phyloP scores from a whole-genome alignment of 1,140 invertebrate genomes.

The Atopsyche davidsoni region DNA sequence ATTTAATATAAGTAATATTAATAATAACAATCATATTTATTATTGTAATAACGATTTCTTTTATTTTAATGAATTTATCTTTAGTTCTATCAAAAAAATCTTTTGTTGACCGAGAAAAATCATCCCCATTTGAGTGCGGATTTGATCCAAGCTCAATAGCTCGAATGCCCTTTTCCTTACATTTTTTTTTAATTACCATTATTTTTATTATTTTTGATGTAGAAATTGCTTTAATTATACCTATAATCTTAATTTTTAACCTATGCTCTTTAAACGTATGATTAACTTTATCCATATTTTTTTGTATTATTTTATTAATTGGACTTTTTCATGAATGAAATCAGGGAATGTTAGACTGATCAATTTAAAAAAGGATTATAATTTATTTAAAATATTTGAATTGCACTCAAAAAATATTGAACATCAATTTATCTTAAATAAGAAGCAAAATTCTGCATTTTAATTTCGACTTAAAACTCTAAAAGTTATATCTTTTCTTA shows the following conservation, averaged over 20 bases:
- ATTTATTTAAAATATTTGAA: slow-evolving; percentile 58
- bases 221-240: slow-evolving; percentile 54
- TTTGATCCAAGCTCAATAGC: slow-evolving; percentile 51
- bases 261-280: slow-evolving; percentile 36
- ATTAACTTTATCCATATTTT: slow-evolving; percentile 41
- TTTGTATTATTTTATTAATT: slow-evolving; percentile 51
- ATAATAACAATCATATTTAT: slow-evolving; percentile 37
- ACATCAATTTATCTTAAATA: slow-evolving; percentile 38
- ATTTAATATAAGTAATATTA: slow-evolving; percentile 47
- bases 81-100: slow-evolving; percentile 50
- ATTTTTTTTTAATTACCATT: slow-evolving; percentile 57
- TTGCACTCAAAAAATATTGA: slow-evolving; percentile 57
- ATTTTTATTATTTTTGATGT: slow-evolving; percentile 64
- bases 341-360: slow-evolving; percentile 55
- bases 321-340: slow-evolving; percentile 57
- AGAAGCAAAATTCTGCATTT: slow-evolving; percentile 49
- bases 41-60: slow-evolving; percentile 39
- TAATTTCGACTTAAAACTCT: slow-evolving; percentile 59
- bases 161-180: slow-evolving; percentile 53
- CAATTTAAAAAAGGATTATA: slow-evolving; percentile 47
- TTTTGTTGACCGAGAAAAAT: slow-evolving; percentile 51
- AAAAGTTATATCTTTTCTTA: slow-evolving; percentile 42
- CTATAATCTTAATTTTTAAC: slow-evolving; percentile 43
- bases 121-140: slow-evolving; percentile 56
- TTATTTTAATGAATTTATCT: slow-evolving; percentile 46